Percentiles rank a stretch among this genome's conserved stretches.
phyloP scores from a whole-genome alignment of 2,888 invertebrate species.

The Geophilus truncorum region DNA sequence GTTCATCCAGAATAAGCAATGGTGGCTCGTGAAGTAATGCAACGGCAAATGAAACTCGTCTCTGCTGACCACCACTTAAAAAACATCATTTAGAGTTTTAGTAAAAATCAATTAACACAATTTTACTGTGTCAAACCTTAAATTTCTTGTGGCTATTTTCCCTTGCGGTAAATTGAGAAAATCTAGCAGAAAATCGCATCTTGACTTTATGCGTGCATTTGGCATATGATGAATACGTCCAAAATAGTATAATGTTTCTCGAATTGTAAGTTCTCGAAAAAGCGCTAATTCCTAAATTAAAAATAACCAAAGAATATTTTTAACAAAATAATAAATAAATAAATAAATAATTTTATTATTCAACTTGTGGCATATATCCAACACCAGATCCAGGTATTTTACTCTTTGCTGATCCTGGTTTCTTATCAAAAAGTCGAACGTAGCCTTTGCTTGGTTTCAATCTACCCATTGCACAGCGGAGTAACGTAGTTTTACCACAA shows the following conservation, averaged over 20 bases:
- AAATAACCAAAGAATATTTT: not conserved
- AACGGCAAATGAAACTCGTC: constrained; percentile 48
- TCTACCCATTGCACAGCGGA: not conserved
- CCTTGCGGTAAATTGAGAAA: not conserved
- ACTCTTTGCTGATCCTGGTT: not conserved
- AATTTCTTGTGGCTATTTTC: not conserved
- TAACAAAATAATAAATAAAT: not conserved
- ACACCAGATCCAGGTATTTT: not conserved
- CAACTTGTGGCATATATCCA: not conserved
- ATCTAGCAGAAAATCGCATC: not conserved
- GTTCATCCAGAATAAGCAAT: constrained; percentile 48
- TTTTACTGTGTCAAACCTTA: not conserved
- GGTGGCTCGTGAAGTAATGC: constrained; percentile 48
- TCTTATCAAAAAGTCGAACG: not conserved
- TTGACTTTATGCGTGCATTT: not conserved
- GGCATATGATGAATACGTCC: not conserved
- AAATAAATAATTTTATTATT: too few relatives aligned
- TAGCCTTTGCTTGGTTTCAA: not conserved
- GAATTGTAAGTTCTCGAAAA: not conserved
- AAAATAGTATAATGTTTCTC: not conserved
- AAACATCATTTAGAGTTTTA: not conserved
- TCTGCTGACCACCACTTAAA: constrained; percentile 48
- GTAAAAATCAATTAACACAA: too few relatives aligned
- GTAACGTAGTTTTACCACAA: not conserved
- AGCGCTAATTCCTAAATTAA: not conserved